A percentile compares a stretch with the other conserved stretches of the same genome.
phyloP scores from a whole-genome alignment of 2,888 invertebrate genomes.

The Apamea sordens region DNA sequence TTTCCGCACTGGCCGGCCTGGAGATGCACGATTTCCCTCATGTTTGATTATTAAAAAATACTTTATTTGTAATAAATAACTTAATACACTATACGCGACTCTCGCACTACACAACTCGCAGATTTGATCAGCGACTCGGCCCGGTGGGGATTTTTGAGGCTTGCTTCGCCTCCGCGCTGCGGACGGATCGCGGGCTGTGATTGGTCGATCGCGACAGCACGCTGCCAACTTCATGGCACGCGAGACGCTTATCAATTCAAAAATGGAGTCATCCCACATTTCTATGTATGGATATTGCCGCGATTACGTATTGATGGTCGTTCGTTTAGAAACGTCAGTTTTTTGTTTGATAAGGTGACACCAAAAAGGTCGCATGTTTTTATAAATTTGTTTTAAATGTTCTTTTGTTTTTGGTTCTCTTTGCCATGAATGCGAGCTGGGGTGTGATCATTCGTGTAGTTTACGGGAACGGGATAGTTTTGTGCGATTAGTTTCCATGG shows the following conservation, averaged over 20 bases:
- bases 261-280: slow-evolving; percentile 78
- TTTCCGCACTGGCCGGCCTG: slow-evolving; percentile 96
- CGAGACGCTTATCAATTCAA: slow-evolving; percentile 73
- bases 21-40: slow-evolving; percentile 96
- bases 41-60: slow-evolving; percentile 85
- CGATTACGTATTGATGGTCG: slow-evolving; percentile 45
- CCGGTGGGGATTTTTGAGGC: slow-evolving; percentile 88
- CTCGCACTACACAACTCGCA: slow-evolving; percentile 86
- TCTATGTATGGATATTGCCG: slow-evolving; percentile 76
- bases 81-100: slow-evolving; percentile 86
- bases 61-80: slow-evolving; percentile 82
- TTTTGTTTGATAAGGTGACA: slow-evolving; percentile 8
- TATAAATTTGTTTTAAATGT: slow-evolving; percentile 9
- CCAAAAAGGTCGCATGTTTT: slow-evolving; percentile 15
- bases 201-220: slow-evolving; percentile 76
- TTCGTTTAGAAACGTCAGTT: slow-evolving; percentile 34
- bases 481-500: slow-evolving; percentile 59
- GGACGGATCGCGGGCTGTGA: slow-evolving; percentile 73
- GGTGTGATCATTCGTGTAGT: slow-evolving; percentile 75
- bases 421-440: slow-evolving; percentile 70
- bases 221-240: slow-evolving; percentile 79
- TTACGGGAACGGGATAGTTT: slow-evolving; percentile 62
- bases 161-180: slow-evolving; percentile 86
- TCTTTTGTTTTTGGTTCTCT: slow-evolving; percentile 74
- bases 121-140: slow-evolving; percentile 81